Percentiles rank a stretch among this genome's conserved stretches.
These are phyloP conservation scores for Sinhomidia bicolor DNA, from an alignment of 2,888 invertebrate species.

Conservation along the genomic window DNA sequence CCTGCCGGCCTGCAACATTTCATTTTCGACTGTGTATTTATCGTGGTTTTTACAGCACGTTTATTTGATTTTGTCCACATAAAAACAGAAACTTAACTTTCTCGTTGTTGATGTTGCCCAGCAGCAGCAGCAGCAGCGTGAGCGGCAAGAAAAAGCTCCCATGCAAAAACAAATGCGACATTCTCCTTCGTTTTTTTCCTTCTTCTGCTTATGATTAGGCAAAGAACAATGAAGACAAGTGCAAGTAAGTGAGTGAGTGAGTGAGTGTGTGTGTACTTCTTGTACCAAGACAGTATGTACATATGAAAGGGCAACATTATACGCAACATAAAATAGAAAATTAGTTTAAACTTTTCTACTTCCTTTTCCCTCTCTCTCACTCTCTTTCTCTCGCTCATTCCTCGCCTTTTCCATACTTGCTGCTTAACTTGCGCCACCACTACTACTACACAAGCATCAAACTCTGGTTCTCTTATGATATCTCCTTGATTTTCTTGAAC, in stretches of 20 bases:
- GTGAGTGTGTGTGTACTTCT: constrained; percentile 2
- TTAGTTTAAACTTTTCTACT: constrained; percentile 69
- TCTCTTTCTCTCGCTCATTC: constrained; percentile 3
- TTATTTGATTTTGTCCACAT: constrained; percentile 53
- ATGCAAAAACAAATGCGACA: constrained; percentile 42
- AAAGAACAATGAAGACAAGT: background rate
- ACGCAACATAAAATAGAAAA: constrained; percentile 66
- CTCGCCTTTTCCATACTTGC: background rate
- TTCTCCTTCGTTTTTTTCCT: no score
- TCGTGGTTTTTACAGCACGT: background rate
- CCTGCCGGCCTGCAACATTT: no score
- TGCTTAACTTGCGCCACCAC: background rate
- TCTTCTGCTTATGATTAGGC: constrained; percentile 25
- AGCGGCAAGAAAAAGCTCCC: background rate
- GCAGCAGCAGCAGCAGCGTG: background rate
- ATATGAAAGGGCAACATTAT: constrained; percentile 25
- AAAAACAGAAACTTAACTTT: constrained; percentile 16
- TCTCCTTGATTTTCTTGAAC: constrained; percentile 45
- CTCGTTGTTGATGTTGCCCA: constrained; percentile 38
- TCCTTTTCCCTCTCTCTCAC: constrained; percentile 38
- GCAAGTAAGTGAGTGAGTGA: background rate
- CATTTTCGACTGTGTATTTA: background rate
- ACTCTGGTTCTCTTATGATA: constrained; percentile 26
- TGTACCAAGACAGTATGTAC: background rate
- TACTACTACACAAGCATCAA: background rate